These are phyloP conservation scores for Tenualosa ilisha DNA, from an alignment of 2,797 vertebrate genomes.

Conservation along the genomic window DNA sequence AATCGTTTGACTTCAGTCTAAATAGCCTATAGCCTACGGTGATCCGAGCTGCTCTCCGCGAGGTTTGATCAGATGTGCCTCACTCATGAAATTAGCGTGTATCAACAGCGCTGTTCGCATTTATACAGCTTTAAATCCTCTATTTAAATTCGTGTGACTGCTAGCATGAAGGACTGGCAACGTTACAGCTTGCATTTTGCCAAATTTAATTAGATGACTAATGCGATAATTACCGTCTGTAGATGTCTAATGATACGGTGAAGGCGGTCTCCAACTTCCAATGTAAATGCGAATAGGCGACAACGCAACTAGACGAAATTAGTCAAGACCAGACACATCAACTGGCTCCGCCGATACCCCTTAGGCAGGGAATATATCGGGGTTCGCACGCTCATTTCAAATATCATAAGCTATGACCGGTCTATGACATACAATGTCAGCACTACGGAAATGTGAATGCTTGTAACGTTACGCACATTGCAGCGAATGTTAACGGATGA, in stretches of 20 bases:
- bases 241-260: not conserved
- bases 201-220: constrained; percentile 15
- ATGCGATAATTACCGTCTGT: constrained; percentile 11
- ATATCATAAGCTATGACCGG: not conserved
- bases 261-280: constrained; percentile 11
- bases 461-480: not conserved
- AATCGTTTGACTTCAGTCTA: not conserved
- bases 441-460: not conserved
- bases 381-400: not conserved
- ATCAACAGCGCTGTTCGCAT: constrained; percentile 8
- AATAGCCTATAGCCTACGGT: not conserved
- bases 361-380: not conserved
- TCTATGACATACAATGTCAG: not conserved
- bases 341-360: not conserved
- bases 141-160: not conserved
- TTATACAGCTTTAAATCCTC: not conserved
- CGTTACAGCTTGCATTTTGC: not conserved
- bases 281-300: not conserved
- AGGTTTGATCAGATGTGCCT: not conserved
- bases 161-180: not conserved
- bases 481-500: constrained; percentile 9
- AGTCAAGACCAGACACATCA: constrained; percentile 16
- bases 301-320: constrained; percentile 16
- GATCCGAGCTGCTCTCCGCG: not conserved
- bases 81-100: not conserved